Base-by-base conservation (phyloP, 2,888 invertebrate species). In the Sphaerophoria rueppellii region DNA sequence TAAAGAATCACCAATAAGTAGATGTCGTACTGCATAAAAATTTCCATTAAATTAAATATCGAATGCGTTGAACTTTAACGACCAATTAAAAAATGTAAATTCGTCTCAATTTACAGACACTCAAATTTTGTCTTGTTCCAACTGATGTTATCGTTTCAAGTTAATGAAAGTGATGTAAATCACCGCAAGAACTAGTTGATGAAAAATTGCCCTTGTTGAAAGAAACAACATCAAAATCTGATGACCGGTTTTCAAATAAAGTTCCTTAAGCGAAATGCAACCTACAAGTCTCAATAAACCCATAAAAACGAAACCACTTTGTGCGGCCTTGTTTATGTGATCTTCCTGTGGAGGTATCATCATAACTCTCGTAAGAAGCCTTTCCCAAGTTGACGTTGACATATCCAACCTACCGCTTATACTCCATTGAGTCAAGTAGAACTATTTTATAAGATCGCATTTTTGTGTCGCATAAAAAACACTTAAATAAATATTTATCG, bases 401-500 rank as follows among this genome's bases (percentile, higher is more conserved):
- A 9, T 14, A 9, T 14, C 35, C 4, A 54, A n/a, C 55, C 34
- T 35, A 14, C 57, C 14, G 4, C 57, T 55, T 24, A 24, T 24
- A 24, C 24, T 24, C 24, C 24, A 24, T 24, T 24, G 24, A 24
- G 24, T 2, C 24, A 24, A 24, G 24, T 24, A 24, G 24, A 24
- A n/a, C n/a, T n/a, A n/a, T n/a, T n/a, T n/a, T n/a, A n/a, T n/a
- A n/a, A 24, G 24, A 24, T 24, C 24, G 2, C 24, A 24, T 24
- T 24, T 24, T 24, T 24, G 24, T 24, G 24, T 24, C 24, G 24
- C 24, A 24, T 24, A 24, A 24, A 24, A 24, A 24, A 2, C 24
- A 24, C 24, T 60, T 60, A 24, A 60, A 58, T 9, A 57, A 43
- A 24, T 14, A 46, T 46, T 32, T 46, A 46, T 61, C 32, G 61